Conservation (phyloP, 2,888 invertebrate species). For the Leucophenga montana region DNA sequence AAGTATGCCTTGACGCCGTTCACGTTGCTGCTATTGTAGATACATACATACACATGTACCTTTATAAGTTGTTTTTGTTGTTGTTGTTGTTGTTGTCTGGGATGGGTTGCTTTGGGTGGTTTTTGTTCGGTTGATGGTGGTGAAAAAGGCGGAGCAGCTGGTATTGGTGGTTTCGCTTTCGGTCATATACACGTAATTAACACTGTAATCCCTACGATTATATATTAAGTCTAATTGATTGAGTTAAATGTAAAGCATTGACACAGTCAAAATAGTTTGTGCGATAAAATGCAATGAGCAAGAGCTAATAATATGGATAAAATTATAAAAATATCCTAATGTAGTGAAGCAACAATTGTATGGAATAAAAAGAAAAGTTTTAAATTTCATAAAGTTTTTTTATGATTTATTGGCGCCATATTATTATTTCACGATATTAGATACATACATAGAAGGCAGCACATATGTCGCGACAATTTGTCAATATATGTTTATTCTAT, state of each 20-base stretch:
- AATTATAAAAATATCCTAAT: background rate
- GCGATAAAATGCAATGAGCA: background rate
- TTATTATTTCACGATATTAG: too few relatives aligned
- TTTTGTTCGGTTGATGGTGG: background rate
- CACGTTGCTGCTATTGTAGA: too few relatives aligned
- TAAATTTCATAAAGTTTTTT: too few relatives aligned
- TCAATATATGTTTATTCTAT: too few relatives aligned
- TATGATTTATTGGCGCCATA: too few relatives aligned
- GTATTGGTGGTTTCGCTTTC: background rate
- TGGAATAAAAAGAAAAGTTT: too few relatives aligned
- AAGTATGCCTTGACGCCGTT: background rate
- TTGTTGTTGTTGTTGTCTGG: background rate
- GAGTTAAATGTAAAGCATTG: constrained; percentile 37
- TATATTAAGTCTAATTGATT: constrained; percentile 58
- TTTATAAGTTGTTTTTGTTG: background rate
- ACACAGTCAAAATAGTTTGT: background rate
- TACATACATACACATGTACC: background rate
- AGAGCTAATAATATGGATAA: background rate
- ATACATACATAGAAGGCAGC: too few relatives aligned
- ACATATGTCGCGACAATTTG: too few relatives aligned
- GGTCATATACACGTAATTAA: constrained; percentile 48
- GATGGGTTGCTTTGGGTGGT: background rate
- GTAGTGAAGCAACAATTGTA: too few relatives aligned
- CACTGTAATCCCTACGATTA: constrained; percentile 57
- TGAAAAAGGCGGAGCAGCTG: too few relatives aligned